Evolutionary conservation across 2,113 vertebrate genomes (phyloP).

Genomic region (Corythaeola cristata): DNA sequence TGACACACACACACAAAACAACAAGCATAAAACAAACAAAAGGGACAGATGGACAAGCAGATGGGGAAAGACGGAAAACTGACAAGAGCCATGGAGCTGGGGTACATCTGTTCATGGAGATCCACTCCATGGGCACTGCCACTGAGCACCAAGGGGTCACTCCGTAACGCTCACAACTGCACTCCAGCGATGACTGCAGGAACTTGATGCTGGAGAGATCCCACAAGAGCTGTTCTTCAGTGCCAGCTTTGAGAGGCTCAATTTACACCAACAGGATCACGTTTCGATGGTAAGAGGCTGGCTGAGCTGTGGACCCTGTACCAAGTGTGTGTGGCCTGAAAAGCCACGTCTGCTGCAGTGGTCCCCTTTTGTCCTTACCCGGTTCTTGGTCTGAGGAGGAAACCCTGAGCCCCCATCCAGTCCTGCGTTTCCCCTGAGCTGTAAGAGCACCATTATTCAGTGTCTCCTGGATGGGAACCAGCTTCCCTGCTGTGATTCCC

Average conservation of each 20-base stretch:
- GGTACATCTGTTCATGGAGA: neutral
- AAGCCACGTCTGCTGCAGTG: accelerated
- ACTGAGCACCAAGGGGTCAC: neutral
- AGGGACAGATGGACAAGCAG: slow-evolving; percentile 40
- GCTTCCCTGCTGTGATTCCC: neutral
- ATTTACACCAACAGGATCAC: accelerated
- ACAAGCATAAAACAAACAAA: slow-evolving; percentile 41
- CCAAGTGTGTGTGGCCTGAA: neutral
- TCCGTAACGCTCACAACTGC: neutral
- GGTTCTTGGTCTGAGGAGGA: neutral
- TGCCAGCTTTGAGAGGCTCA: neutral
- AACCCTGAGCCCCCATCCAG: neutral
- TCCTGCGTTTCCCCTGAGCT: neutral
- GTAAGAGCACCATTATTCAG: neutral
- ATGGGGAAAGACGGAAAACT: slow-evolving; percentile 35
- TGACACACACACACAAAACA: neutral
- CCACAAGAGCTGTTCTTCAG: neutral
- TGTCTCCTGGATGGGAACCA: neutral
- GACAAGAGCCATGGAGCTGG: neutral
- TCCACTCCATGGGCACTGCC: neutral
- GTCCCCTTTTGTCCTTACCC: neutral
- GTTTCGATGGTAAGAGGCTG: neutral
- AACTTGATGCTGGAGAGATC: neutral
- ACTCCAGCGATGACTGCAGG: neutral
- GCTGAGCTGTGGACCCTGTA: neutral